Evolutionary conservation across 2,113 vertebrate genomes (phyloP).

Genomic region (Vulpes vulpes): DNA sequence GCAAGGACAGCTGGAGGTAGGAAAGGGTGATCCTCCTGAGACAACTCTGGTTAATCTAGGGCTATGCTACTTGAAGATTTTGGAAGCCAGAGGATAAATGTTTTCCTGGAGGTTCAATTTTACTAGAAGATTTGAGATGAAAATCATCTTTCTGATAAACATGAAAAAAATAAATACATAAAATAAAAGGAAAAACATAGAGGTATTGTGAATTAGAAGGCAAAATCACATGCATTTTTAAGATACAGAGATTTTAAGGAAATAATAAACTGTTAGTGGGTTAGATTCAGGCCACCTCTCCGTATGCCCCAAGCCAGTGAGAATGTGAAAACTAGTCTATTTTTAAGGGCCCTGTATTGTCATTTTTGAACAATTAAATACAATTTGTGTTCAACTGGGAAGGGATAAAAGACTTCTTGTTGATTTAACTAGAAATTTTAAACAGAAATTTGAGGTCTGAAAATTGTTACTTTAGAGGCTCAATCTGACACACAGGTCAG

Average conservation of each 20-base stretch:
- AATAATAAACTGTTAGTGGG: neutral
- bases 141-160: neutral
- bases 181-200: neutral
- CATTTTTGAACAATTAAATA: conserved; percentile 13
- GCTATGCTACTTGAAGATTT: conserved; percentile 38
- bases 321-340: neutral
- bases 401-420: neutral
- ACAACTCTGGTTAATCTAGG: neutral
- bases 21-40: neutral
- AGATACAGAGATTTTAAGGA: neutral
- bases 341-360: neutral
- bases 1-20: neutral
- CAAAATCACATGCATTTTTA: neutral
- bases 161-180: neutral
- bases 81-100: neutral
- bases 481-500: neutral
- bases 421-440: neutral
- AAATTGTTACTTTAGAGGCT: neutral
- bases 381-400: neutral
- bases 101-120: neutral
- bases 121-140: neutral
- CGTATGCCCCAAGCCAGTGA: neutral
- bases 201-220: neutral
- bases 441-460: neutral
- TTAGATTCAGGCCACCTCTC: neutral